phyloP scores from a whole-genome alignment of 1,140 invertebrate genomes.

The Platyscapa corneri region DNA sequence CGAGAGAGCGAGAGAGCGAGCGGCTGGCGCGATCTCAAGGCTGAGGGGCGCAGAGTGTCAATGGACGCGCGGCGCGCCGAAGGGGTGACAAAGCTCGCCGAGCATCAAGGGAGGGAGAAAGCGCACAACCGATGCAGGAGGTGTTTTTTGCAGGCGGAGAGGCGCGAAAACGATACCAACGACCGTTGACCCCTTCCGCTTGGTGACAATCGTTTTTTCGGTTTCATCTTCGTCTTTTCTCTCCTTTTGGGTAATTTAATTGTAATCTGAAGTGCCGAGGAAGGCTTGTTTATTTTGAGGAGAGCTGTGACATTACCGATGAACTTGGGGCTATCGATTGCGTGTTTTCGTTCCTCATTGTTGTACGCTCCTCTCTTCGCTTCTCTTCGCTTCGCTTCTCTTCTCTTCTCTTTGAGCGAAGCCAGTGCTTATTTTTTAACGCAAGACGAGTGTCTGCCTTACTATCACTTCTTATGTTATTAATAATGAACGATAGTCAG shows the following conservation, averaged over 20 bases:
- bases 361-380: not conserved
- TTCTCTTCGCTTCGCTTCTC: too few species aligned
- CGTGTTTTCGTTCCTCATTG: not conserved
- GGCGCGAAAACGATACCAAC: not conserved
- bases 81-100: not conserved
- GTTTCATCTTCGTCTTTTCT: not conserved
- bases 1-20: too few species aligned
- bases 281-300: conserved; percentile 3
- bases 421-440: too few species aligned
- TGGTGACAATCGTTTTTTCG: conserved; percentile 16
- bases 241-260: not conserved
- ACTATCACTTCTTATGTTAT: not conserved
- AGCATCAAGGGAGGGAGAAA: not conserved
- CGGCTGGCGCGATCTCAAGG: not conserved
- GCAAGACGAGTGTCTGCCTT: too few species aligned
- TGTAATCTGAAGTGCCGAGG: not conserved
- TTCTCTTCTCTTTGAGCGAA: too few species aligned
- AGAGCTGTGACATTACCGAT: not conserved
- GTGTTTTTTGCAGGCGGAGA: not conserved
- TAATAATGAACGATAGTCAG: too few species aligned
- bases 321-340: conserved; percentile 21
- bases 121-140: not conserved
- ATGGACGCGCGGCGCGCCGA: not conserved
- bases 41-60: conserved; percentile 27
- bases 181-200: conserved; percentile 9